Conservation (phyloP, 2,888 invertebrate genomes). For the Melikaiella ostensackeni region DNA sequence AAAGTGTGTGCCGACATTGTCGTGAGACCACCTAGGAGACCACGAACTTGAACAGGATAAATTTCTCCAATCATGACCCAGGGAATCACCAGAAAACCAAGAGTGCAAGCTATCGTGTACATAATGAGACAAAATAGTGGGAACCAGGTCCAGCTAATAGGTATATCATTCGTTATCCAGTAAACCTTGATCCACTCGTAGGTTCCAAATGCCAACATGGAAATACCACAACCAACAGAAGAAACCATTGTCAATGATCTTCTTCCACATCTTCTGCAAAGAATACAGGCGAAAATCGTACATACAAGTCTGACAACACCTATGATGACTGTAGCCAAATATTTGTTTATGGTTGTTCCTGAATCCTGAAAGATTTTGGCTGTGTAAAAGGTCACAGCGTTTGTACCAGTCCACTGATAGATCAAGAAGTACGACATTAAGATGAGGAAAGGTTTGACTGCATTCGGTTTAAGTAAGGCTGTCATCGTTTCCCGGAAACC, state of each 20-base stretch:
- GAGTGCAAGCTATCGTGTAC: slow-evolving; percentile 82
- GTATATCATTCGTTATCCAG: slow-evolving; percentile 77
- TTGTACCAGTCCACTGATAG: slow-evolving; percentile 85
- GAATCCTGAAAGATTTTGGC: slow-evolving; percentile 83
- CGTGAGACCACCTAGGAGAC: slow-evolving; percentile 83
- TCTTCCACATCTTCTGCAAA: slow-evolving; percentile 81
- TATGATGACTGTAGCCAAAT: slow-evolving; percentile 81
- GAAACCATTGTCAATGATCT: slow-evolving; percentile 83
- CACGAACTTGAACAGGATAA: slow-evolving; percentile 83
- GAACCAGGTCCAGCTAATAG: slow-evolving; percentile 80
- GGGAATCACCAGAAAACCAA: slow-evolving; percentile 84
- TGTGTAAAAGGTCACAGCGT: slow-evolving; percentile 84
- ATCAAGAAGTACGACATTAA: slow-evolving; percentile 83
- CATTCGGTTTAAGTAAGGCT: slow-evolving; percentile 81
- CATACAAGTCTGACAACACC: slow-evolving; percentile 82
- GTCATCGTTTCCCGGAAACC: slow-evolving; percentile 79
- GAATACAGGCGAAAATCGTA: slow-evolving; percentile 82
- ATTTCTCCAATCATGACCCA: slow-evolving; percentile 89
- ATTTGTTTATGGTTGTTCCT: slow-evolving; percentile 80
- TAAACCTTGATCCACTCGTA: slow-evolving; percentile 81
- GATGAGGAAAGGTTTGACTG: slow-evolving; percentile 82
- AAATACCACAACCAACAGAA: slow-evolving; percentile 81
- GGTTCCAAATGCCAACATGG: slow-evolving; percentile 81
- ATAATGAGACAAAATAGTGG: slow-evolving; percentile 81
- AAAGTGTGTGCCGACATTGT: slow-evolving; percentile 83